These are phyloP conservation scores for Danaus plexippus DNA, from an alignment of 1,140 invertebrate species.

Conservation along the genomic window DNA sequence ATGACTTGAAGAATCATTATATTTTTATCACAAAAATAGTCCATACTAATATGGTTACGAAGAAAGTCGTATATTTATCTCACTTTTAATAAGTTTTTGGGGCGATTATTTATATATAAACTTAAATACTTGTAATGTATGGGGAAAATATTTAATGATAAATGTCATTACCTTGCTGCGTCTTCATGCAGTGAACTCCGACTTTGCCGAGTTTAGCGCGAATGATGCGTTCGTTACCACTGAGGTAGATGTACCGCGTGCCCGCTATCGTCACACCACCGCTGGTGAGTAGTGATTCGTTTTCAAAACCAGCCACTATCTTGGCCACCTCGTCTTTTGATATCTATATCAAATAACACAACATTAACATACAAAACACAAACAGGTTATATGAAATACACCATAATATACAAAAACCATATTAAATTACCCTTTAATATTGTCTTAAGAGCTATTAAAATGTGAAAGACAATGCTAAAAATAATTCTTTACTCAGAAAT, in stretches of 20 bases:
- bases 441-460: too few relatives aligned
- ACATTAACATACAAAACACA: too few relatives aligned
- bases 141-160: too few relatives aligned
- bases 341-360: conserved; percentile 72
- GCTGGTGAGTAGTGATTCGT: conserved; percentile 87
- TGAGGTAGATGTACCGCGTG: conserved; percentile 93
- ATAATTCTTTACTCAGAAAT: too few relatives aligned
- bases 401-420: too few relatives aligned
- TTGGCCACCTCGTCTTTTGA: conserved; percentile 90
- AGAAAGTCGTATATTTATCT: too few relatives aligned
- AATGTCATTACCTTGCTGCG: conserved; percentile 80
- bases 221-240: conserved; percentile 91
- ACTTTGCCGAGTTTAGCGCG: conserved; percentile 92
- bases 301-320: conserved; percentile 88
- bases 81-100: background rate
- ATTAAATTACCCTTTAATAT: too few relatives aligned
- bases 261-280: conserved; percentile 90
- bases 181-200: conserved; percentile 95
- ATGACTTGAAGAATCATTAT: too few relatives aligned
- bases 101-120: background rate
- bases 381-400: too few relatives aligned
- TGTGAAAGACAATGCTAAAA: too few relatives aligned
- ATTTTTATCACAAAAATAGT: too few relatives aligned
- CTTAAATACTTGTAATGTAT: background rate
- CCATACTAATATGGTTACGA: too few relatives aligned